Base-by-base conservation (phyloP, 2,888 invertebrate genomes). In the Drosophila mulleri region DNA sequence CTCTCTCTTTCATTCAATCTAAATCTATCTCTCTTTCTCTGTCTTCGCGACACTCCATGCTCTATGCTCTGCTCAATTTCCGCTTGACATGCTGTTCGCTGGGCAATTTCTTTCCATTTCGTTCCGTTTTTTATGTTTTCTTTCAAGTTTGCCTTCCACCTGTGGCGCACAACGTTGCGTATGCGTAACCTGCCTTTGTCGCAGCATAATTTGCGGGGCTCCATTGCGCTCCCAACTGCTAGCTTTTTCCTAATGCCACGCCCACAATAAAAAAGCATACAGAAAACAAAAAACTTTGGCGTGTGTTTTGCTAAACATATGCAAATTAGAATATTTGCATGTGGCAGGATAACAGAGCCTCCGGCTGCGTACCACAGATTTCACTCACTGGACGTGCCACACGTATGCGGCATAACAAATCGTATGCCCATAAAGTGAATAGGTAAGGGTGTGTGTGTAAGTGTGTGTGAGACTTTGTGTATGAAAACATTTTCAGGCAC, bases 291-390 rank as follows among this genome's bases (percentile, higher is more conserved):
- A 53, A 78, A 79, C 58, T 71, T 59, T 52, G 67, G 41, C 26
- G 54, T 61, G 69, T 59, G 64, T 64, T 61, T 69, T 67, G 64
- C 65, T 79, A 75, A 87, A 79, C 84, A 82, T 88, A 86, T 86
- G 89, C 83, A 86, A 86, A 86, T 86, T 85, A 88, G 85, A 75
- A 75, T 83, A 86, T 88, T 89, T 89, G 81, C 81, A 84, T 89
- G 83, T 88, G 82, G 67, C 79, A 73, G 77, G 65, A 82, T 71
- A 67, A 60, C 67, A 78, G 64, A 39, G 57, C 48, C 60, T 35
- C 47, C 42, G 60, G 42, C 42, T 66, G 57, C 63, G 53, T 61
- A 54, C 60, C 73, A 52, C 73, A 42, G 58, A 66, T 73, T 73
- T 39, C 53, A 23, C 70, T 74, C 59, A 65, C 58, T 63, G 61